Evolutionary conservation across 2,797 vertebrate genomes (phyloP).

Genomic region (Hemitrygon akajei): DNA sequence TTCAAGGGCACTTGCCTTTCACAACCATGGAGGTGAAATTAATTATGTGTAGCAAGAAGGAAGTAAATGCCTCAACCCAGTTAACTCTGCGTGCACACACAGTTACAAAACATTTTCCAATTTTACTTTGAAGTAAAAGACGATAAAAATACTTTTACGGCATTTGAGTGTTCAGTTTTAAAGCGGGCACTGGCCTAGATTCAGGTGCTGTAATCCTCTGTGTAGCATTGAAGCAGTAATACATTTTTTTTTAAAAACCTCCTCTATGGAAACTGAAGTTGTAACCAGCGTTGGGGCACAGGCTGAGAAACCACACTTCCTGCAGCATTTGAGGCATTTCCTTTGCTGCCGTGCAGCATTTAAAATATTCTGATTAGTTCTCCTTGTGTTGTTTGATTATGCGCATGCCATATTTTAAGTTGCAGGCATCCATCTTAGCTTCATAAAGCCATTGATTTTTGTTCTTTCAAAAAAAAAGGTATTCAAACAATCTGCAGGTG

Average conservation of each 20-base stretch:
- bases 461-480: neutral
- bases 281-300: neutral
- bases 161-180: neutral
- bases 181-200: neutral
- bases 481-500: too few species aligned
- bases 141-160: neutral
- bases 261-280: neutral
- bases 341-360: neutral
- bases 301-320: conserved; percentile 30
- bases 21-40: neutral
- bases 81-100: neutral
- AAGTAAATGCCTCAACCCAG: neutral
- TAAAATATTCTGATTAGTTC: neutral
- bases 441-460: neutral
- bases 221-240: neutral
- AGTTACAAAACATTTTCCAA: neutral
- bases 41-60: neutral
- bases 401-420: neutral
- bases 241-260: neutral
- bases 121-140: neutral
- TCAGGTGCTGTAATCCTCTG: neutral
- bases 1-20: neutral
- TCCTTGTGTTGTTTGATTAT: neutral
- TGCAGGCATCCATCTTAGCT: neutral
- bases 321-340: neutral